These are phyloP conservation scores for Silurus aristotelis DNA, from an alignment of 2,797 vertebrate species.

Conservation along the genomic window DNA sequence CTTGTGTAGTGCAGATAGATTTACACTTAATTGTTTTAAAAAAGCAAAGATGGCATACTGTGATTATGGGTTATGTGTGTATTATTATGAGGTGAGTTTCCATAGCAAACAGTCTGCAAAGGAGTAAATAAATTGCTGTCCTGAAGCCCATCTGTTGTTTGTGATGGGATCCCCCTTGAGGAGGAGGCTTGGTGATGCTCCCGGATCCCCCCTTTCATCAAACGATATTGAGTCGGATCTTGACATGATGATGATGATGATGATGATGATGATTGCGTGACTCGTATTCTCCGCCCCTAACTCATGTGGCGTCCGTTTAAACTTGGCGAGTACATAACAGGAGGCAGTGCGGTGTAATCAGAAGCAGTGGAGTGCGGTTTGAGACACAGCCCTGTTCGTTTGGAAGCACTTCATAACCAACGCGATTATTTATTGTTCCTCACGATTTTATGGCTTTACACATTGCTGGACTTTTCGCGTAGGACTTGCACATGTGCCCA, in stretches of 20 bases:
- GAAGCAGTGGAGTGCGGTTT: too few relatives aligned
- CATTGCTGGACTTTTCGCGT: background rate
- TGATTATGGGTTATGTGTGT: background rate
- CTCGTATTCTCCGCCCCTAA: conserved; percentile 24
- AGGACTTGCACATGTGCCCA: background rate
- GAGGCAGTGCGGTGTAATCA: background rate
- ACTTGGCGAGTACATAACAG: background rate
- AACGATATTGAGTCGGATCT: background rate
- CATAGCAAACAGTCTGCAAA: background rate
- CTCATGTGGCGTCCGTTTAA: conserved; percentile 34
- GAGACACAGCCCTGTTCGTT: background rate
- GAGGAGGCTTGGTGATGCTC: background rate
- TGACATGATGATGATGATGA: background rate
- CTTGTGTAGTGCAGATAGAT: background rate
- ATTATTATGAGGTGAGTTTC: background rate
- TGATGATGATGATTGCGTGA: background rate
- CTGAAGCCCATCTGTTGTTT: conserved; percentile 11
- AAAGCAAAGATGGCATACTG: background rate
- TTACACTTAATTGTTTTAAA: background rate
- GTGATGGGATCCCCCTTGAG: background rate
- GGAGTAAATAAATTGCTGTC: background rate
- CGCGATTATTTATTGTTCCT: background rate
- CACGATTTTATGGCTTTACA: background rate
- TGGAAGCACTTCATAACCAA: too few relatives aligned
- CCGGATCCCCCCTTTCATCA: background rate